Conservation (phyloP, 2,888 invertebrate genomes). For the Meandrusa payeni region DNA sequence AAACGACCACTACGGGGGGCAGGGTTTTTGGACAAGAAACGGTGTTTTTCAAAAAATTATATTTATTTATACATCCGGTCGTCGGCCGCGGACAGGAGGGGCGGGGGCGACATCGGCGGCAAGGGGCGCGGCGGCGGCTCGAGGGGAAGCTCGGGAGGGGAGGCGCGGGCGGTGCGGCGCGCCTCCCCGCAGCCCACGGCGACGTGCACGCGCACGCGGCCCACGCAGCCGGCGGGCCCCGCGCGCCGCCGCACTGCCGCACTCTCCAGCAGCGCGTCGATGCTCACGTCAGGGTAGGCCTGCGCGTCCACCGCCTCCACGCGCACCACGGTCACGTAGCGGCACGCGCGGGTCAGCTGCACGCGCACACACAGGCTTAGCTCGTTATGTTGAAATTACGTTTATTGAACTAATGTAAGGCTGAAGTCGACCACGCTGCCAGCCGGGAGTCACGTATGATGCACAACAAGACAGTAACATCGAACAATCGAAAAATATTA, state of each 20-base stretch:
- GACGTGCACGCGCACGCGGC: constrained; percentile 4
- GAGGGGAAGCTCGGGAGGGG: background rate
- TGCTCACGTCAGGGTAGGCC: constrained; percentile 9
- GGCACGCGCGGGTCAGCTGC: constrained; percentile 13
- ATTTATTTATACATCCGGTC: too few species aligned
- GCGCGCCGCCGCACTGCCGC: constrained; percentile 13
- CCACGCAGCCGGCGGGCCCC: constrained; percentile 4
- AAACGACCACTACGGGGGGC: too few species aligned
- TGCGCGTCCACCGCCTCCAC: constrained; percentile 9
- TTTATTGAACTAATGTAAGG: too few species aligned
- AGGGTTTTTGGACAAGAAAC: too few species aligned
- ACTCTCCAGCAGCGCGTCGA: constrained; percentile 10
- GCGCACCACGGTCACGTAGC: constrained; percentile 2
- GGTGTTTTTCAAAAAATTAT: too few species aligned
- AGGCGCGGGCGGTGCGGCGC: constrained; percentile 4
- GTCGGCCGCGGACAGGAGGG: background rate
- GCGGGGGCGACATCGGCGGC: background rate
- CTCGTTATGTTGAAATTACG: too few species aligned
- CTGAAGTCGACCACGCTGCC: too few species aligned
- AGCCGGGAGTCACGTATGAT: too few species aligned
- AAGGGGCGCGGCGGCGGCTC: constrained; percentile 1
- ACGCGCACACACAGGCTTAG: too few species aligned
- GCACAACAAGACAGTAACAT: too few species aligned
- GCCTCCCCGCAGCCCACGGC: constrained; percentile 9
- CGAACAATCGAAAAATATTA: too few species aligned